Base-by-base conservation (phyloP, 2,113 vertebrate genomes). In the Pontoporia blainvillei region DNA sequence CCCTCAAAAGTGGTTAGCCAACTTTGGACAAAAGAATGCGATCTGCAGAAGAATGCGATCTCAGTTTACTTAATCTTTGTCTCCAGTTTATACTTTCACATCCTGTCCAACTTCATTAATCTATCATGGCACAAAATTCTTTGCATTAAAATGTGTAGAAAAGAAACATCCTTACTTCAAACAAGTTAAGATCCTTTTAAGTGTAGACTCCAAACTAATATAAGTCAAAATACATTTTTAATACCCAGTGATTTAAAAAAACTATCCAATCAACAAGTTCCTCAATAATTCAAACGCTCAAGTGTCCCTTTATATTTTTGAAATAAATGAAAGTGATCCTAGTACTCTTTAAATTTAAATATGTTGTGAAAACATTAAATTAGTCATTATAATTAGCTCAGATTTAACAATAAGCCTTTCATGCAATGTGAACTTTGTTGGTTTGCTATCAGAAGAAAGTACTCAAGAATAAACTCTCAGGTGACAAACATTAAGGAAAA, bases 61-160 rank as follows among this genome's bases (percentile, higher is more conserved):
- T 86, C 4, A 39, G 66, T 97, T 98, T 97, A 96, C 96, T 97
- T 98, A 96, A 96, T 97, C 94, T 93, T 83, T 59, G 79, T 59
- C 72, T 67, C 85, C 71, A 96, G 94, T 98, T 98, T 97, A 87
- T 87, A 88, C 95, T 81, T 97, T 96, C 64, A 62, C 27, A 94
- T 95, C 78, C 91, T 86, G 90, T 72, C 64, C 27, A 44, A 71
- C 73, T 94, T 98, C 75, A 87, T 97, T 97, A 98, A 96, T 0
- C 95, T 81, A 86, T n/a, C 59, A 96, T 64, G 81, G 96, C 44
- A 81, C 49, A 82, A 90, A 25, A 12, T 23, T 86, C 95, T 73
- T 31, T 79, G 97, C 62, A 93, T 72, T 90, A 96, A 66, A 75
- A 94, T 1, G 2, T 59, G 3, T 66, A 4, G 29, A 94, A 90